These are phyloP conservation scores for Phymatocera aterrima DNA, from an alignment of 2,888 invertebrate species.

Conservation along the genomic window DNA sequence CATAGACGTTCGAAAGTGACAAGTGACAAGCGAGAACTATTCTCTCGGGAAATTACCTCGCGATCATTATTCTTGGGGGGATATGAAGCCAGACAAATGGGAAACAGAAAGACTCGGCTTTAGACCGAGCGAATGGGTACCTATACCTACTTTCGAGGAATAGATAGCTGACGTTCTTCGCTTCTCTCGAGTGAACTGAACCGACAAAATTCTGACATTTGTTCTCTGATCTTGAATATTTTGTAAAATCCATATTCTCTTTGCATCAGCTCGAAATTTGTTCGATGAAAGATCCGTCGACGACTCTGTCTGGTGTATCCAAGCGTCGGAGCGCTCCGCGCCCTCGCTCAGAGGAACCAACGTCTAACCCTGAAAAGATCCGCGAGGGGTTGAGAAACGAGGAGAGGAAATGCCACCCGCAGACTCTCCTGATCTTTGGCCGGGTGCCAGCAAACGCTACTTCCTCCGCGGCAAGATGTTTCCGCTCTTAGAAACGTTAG, in stretches of 20 bases:
- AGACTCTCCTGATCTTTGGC: slow-evolving; percentile 18
- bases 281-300: background rate
- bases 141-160: background rate
- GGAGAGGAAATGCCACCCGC: background rate
- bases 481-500: slow-evolving; percentile 14
- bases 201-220: background rate
- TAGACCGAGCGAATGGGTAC: background rate
- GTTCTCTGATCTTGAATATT: background rate
- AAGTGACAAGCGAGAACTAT: slow-evolving; percentile 34
- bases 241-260: background rate
- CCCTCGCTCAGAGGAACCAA: background rate
- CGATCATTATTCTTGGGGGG: slow-evolving; percentile 9
- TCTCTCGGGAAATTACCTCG: slow-evolving; percentile 19
- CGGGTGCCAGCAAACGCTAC: slow-evolving; percentile 7
- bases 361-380: background rate
- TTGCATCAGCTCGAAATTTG: background rate
- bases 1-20: slow-evolving; percentile 3
- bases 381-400: background rate
- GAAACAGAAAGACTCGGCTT: background rate
- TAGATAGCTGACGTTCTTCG: background rate
- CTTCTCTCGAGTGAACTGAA: background rate
- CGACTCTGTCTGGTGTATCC: background rate
- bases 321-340: background rate
- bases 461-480: background rate
- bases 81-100: background rate